phyloP scores from a whole-genome alignment of 2,888 invertebrate genomes.

The Eupsilia transversa region DNA sequence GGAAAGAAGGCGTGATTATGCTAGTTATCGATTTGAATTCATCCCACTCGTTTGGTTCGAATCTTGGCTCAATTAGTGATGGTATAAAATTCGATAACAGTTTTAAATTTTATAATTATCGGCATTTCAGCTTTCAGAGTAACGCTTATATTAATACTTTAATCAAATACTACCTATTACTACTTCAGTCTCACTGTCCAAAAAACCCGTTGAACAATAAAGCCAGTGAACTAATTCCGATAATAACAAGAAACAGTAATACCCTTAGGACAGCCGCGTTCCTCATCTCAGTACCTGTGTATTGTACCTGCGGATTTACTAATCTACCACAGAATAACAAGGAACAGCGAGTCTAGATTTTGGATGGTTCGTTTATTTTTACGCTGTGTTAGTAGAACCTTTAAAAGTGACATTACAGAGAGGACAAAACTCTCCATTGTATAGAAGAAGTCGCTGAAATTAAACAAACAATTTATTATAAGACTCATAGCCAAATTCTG shows the following conservation, averaged over 20 bases:
- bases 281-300: slow-evolving; percentile 45
- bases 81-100: not conserved
- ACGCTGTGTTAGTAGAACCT: not conserved
- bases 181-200: not conserved
- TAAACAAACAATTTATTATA: too few relatives aligned
- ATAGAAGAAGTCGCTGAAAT: not conserved
- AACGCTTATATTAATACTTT: too few relatives aligned
- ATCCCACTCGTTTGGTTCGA: not conserved
- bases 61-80: not conserved
- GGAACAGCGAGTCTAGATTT: not conserved
- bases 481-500: too few relatives aligned
- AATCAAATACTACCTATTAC: not conserved
- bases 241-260: slow-evolving; percentile 36
- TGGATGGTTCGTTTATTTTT: not conserved
- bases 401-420: not conserved
- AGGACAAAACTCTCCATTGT: too few relatives aligned
- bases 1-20: too few relatives aligned
- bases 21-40: not conserved
- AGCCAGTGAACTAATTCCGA: slow-evolving; percentile 47
- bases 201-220: slow-evolving; percentile 11
- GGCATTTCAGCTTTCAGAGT: not conserved
- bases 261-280: slow-evolving; percentile 26
- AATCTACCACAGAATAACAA: slow-evolving; percentile 39
- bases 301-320: slow-evolving; percentile 31
- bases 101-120: not conserved